Conservation (phyloP, 1,140 invertebrate species). For the Lasioglossum albipes region DNA sequence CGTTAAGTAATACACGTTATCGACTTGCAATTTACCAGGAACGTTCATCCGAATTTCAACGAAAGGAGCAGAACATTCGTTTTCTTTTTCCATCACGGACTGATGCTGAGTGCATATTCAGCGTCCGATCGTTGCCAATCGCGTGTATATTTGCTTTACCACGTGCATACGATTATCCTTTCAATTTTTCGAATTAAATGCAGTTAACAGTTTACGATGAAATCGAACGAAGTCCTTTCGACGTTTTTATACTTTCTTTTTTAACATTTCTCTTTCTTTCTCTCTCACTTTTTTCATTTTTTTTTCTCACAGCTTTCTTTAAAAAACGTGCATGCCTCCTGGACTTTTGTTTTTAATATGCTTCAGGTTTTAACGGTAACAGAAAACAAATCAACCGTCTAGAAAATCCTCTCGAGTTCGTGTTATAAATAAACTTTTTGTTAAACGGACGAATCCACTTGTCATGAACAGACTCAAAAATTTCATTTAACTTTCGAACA, state of each 20-base stretch:
- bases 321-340: slow-evolving; percentile 4
- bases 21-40: slow-evolving; percentile 42
- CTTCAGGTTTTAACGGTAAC: background rate
- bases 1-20: slow-evolving; percentile 35
- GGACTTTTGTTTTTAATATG: background rate
- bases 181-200: slow-evolving; percentile 52
- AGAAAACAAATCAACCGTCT: slow-evolving; percentile 11
- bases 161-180: slow-evolving; percentile 8
- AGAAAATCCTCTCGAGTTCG: slow-evolving; percentile 13
- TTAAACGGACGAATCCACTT: slow-evolving; percentile 47
- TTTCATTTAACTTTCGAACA: slow-evolving; percentile 44
- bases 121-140: slow-evolving; percentile 2
- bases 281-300: slow-evolving; percentile 1
- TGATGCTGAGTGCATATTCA: slow-evolving; percentile 8
- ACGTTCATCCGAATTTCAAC: slow-evolving; percentile 51
- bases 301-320: background rate
- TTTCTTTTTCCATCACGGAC: background rate
- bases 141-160: slow-evolving; percentile 5
- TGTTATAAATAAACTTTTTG: slow-evolving; percentile 27
- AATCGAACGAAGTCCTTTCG: slow-evolving; percentile 8
- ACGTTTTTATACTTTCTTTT: slow-evolving; percentile 16
- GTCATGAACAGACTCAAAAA: slow-evolving; percentile 54
- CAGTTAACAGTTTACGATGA: slow-evolving; percentile 34
- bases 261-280: too few species aligned
- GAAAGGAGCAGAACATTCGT: slow-evolving; percentile 35